Base-by-base conservation (phyloP, 2,797 vertebrate genomes). In the Tinamus major region DNA sequence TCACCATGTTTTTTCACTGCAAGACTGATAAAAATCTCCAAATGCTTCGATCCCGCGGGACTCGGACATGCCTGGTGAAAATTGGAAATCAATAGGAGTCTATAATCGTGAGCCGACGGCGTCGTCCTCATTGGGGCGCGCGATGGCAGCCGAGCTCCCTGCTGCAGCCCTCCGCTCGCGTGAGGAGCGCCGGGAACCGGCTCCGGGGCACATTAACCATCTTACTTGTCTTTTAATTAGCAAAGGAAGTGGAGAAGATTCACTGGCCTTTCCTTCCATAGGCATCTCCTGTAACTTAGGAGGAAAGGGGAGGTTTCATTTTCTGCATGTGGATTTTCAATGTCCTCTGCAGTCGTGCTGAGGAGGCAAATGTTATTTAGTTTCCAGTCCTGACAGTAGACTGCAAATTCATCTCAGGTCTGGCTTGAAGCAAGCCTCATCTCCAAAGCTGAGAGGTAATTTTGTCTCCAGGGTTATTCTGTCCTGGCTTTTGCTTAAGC, bases 1-100 rank as follows among this genome's bases (percentile, higher is more conserved):
- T 97, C 65, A 93, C 96, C 95, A 94, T 97, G 97, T 97, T 98
- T 97, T 98, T 98, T 98, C 97, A 74, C 95, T 95, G 92, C 80
- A 97, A 97, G 97, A 97, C 96, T 96, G 97, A 97, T 97, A 96
- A 96, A 95, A 97, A 97, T 96, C 97, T 97, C 97, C 90, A 96
- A 95, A 96, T 74, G 41, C 90, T 80, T 64, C 95, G 97, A 97
- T 97, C 97, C 96, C 97, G 92, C 85, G 93, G 95, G 97, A 97
- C 93, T 90, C 27, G 31, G 97, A 97, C 96, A 95, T 62, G 95
- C 92, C 97, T 97, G 96, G 96, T 96, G 95, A 98, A 98, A 98
- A 98, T 71, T 97, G 97, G 98, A 98, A 98, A 98, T 98, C 98
- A 97, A 98, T 98, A 97, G 83, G 95, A 96, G 97, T 98, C 98